Base-by-base conservation (phyloP, 2,113 vertebrate species). In the Mesoclemmys tuberculata region DNA sequence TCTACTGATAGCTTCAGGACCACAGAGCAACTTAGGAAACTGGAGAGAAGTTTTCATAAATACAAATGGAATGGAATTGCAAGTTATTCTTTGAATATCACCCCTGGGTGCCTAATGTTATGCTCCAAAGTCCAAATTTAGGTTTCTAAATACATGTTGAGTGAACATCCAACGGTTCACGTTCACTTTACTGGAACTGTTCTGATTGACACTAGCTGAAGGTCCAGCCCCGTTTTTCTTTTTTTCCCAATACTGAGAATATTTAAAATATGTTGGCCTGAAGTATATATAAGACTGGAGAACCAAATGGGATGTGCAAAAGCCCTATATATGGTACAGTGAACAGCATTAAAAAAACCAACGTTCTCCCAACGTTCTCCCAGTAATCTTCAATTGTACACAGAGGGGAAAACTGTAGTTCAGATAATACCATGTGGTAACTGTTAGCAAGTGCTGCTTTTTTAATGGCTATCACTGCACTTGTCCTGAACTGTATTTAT, bases 121-220 rank as follows among this genome's bases (percentile, higher is more conserved):
- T 64, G 46, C 68, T 83, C 92, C 77, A 58, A 92, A 90, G 87
- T 4, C 61, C 61, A 89, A 92, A 95, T 85, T 31, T 93, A 84
- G 90, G 44, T 54, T 90, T 54, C 75, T 82, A 52, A 68, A 1
- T 6, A 74, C 51, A 77, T 74, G 31, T 46, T 85, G 80, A 41
- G 38, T 14, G 14, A 16, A 8, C 3, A 74, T 31, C 81, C 54
- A 26, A 44, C 51, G 7, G 3, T 38, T 5, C 2, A 71, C 10
- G n/a, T 35, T 38, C 24, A 41, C n/a, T 82, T 56, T 90, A 75
- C 54, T 88, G 78, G 16, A 48, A 91, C 55, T 84, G 51, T 48
- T 21, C 52, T 46, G 21, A 94, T 90, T 78, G 89, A 29, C 77
- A 80, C 82, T 16, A 84, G 80, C 54, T 38, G 75, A 84, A 58